Evolutionary conservation across 2,888 invertebrate species (phyloP), one percentile per base, ranked within the genome.

Genomic region (Caenorhabditis sp.): DNA sequence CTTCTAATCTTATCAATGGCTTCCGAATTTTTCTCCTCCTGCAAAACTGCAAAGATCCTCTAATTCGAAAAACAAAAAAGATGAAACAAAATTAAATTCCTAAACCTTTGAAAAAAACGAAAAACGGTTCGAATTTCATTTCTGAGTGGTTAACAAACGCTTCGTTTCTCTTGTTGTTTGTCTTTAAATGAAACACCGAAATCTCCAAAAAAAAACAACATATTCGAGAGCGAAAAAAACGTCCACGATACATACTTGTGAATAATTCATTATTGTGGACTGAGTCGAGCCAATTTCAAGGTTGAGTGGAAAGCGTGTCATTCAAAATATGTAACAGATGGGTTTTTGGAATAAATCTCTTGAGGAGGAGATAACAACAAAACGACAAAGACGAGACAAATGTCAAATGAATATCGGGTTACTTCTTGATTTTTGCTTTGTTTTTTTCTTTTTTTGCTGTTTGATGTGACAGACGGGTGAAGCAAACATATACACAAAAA

Each of bases 251-350:
- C 43, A 43, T 14, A 43, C 43, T 43, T 43, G 43, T 43, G 43
- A 43, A 43, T 43, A 43, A 43, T 43, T 43, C 43, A 43, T 43
- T 43, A 43, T 43, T 43, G 43, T 43, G 43, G 43, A 43, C 43
- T 43, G 43, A 43, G 14, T 43, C 43, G 43, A 43, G 43, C 43
- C 43, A 14, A 43, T 43, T 43, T 43, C 43, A 43, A 43, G 43
- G 43, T 43, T 43, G 43, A 43, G 43, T 43, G 43, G 43, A 43
- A 43, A 43, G 43, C 12, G 43, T 43, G 43, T 43, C 43, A 43
- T 17, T 43, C 43, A 43, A 43, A 43, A 43, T 43, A 43, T 43
- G 43, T 43, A 43, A 43, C 43, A 43, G 43, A 43, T 43, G 43
- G 43, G 43, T 43, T 12, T 43, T 43, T 43, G 43, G 43, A 43